A percentile compares a stretch with the other conserved stretches of the same genome.
phyloP scores from a whole-genome alignment of 2,888 invertebrate species.

The Parnassius smintheus region DNA sequence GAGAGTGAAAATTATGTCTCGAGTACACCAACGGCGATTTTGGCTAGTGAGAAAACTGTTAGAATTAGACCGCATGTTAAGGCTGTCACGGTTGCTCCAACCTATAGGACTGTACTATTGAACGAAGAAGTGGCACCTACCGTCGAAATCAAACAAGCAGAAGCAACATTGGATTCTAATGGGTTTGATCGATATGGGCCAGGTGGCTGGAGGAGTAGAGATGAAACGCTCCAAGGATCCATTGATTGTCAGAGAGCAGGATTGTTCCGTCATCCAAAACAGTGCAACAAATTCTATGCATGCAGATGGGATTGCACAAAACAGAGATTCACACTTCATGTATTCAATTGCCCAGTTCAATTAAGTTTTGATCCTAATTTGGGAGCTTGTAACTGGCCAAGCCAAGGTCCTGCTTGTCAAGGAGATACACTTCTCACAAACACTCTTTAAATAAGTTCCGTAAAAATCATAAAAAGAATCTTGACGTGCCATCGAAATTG shows the following conservation, averaged over 20 bases:
- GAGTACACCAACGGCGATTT: slow-evolving; percentile 51
- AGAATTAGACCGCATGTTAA: slow-evolving; percentile 62
- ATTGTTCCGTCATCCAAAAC: slow-evolving; percentile 86
- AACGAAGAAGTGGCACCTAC: slow-evolving; percentile 59
- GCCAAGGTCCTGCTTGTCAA: slow-evolving; percentile 88
- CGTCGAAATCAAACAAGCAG: slow-evolving; percentile 39
- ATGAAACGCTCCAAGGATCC: slow-evolving; percentile 82
- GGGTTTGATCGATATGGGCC: slow-evolving; percentile 83
- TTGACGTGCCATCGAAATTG: slow-evolving; percentile 74
- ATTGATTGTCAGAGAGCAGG: slow-evolving; percentile 83
- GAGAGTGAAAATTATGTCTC: slow-evolving; percentile 49
- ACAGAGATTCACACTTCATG: slow-evolving; percentile 86
- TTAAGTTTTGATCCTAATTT: slow-evolving; percentile 87
- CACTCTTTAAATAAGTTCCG: slow-evolving; percentile 54
- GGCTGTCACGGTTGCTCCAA: slow-evolving; percentile 67
- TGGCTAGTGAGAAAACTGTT: slow-evolving; percentile 55
- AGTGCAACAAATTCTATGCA: slow-evolving; percentile 91
- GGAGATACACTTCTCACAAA: slow-evolving; percentile 85
- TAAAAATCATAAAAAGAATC: slow-evolving; percentile 43
- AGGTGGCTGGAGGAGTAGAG: slow-evolving; percentile 81
- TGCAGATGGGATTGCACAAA: slow-evolving; percentile 91
- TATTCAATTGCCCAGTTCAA: slow-evolving; percentile 90
- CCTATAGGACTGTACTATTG: slow-evolving; percentile 63
- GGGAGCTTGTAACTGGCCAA: slow-evolving; percentile 92
- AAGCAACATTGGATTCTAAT: slow-evolving; percentile 58